Evolutionary conservation across 2,888 invertebrate genomes (phyloP).

Genomic region (Drosophila barbarae): DNA sequence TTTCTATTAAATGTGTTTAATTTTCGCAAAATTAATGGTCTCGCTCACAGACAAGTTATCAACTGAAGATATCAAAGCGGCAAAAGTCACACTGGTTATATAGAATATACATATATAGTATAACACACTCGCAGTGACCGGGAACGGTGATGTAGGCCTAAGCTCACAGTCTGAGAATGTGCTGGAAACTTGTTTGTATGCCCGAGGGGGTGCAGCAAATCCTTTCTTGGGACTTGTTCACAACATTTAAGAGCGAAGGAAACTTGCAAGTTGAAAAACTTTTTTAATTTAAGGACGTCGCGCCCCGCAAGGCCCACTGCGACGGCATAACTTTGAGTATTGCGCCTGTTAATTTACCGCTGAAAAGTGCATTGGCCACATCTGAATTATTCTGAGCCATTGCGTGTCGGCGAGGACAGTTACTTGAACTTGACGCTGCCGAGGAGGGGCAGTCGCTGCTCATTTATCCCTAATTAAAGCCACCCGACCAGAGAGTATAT

Average conservation of each 20-base stretch:
- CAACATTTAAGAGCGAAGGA: conserved; percentile 38
- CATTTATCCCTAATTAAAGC: conserved; percentile 53
- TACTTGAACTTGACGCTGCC: conserved; percentile 44
- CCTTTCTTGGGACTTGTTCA: conserved; percentile 45
- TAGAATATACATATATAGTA: neutral
- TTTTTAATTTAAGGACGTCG: conserved; percentile 66
- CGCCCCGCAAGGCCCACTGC: conserved; percentile 8
- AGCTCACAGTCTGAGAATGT: conserved; percentile 39
- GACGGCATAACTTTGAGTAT: conserved; percentile 14
- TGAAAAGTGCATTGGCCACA: conserved; percentile 60
- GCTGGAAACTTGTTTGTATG: conserved; percentile 36
- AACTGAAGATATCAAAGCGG: neutral
- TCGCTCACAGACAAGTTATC: neutral
- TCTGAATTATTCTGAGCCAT: conserved; percentile 62
- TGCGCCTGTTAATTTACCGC: conserved; percentile 65
- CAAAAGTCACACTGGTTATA: neutral
- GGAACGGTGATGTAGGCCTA: conserved; percentile 6
- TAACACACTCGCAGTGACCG: conserved; percentile 5
- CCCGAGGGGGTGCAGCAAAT: conserved; percentile 57
- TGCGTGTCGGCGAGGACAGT: conserved; percentile 50
- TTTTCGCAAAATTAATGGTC: neutral
- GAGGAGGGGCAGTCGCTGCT: conserved; percentile 4
- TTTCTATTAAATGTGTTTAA: neutral
- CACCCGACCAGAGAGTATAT: conserved; percentile 20
- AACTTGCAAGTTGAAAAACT: conserved; percentile 68